A percentile compares a stretch with the other conserved stretches of the same genome.
Conservation (phyloP, 1,140 invertebrate species). For the Diprion similis region DNA sequence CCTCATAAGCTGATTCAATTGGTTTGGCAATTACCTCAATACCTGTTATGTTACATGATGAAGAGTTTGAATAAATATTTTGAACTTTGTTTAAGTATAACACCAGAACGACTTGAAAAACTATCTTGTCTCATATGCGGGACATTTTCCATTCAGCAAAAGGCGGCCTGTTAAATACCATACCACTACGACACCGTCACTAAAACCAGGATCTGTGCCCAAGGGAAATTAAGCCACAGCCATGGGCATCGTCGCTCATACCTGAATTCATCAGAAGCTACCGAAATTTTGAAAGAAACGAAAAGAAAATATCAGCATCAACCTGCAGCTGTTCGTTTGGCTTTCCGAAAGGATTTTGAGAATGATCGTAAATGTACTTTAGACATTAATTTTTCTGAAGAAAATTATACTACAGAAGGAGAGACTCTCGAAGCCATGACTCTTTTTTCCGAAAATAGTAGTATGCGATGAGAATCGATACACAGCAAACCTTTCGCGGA, state of each 20-base stretch:
- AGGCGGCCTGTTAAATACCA: not conserved
- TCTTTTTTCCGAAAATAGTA: not conserved
- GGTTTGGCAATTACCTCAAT: not conserved
- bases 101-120: not conserved
- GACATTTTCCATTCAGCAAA: not conserved
- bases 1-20: not conserved
- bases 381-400: no score
- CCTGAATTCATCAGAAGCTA: not conserved
- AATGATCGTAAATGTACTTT: not conserved
- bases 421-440: not conserved
- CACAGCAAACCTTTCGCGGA: not conserved
- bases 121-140: not conserved
- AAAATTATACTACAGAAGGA: not conserved
- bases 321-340: not conserved
- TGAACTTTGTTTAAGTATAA: not conserved
- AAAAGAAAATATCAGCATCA: not conserved
- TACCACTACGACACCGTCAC: not conserved
- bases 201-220: not conserved
- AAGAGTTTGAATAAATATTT: slow-evolving; percentile 1
- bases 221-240: not conserved
- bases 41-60: not conserved
- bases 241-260: not conserved
- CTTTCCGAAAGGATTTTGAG: not conserved
- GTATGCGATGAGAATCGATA: not conserved
- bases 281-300: not conserved